Base-by-base conservation (phyloP, 1,140 invertebrate species). In the Uloborus diversus region DNA sequence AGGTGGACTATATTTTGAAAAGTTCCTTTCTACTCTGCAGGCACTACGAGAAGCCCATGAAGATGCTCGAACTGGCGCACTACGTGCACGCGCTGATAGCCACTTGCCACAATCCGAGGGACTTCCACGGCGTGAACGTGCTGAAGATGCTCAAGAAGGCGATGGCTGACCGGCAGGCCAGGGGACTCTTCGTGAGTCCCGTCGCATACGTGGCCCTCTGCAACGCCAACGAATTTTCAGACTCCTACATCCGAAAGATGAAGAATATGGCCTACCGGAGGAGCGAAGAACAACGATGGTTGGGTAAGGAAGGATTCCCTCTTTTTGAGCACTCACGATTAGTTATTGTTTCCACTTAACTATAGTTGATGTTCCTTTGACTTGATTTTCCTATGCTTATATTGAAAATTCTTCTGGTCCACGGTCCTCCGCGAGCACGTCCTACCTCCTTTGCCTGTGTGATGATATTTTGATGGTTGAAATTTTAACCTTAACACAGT, bases 221-320 rank as follows among this genome's bases (percentile, higher is more conserved):
- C 28, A 76, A 65, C 17, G 27, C 71, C 0, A 61, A 61, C 14
- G 59, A 76, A 9, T 9, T 35, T 2, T 23, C 49, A 5, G 42
- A 47, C 28, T 11, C 14, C 0, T 28, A 64, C 42, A 30, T 64
- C 2, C 20, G 27, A 23, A 20, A 61, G n/a, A 9, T 76, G 11
- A 64, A 65, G 17, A 76, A 76, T 17, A 76, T 76, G 71, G 71
- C 71, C 11, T 76, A 62, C 61, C 64, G 61, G 11, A 30, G 59
- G 13, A 64, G 30, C 23, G 71, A 76, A 0, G 71, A 76, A 25
- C 71, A 59, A 0, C 23, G 71, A 4, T 76, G 71, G 71, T 61
- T 76, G 0, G 71, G 71, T 76, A 35, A 76, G 53, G 59, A 14
- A 23, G 5, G 51, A 23, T 53, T n/a, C n/a, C n/a, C n/a, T 53